phyloP scores from a whole-genome alignment of 2,888 invertebrate species.

The Eilema griseolum region DNA sequence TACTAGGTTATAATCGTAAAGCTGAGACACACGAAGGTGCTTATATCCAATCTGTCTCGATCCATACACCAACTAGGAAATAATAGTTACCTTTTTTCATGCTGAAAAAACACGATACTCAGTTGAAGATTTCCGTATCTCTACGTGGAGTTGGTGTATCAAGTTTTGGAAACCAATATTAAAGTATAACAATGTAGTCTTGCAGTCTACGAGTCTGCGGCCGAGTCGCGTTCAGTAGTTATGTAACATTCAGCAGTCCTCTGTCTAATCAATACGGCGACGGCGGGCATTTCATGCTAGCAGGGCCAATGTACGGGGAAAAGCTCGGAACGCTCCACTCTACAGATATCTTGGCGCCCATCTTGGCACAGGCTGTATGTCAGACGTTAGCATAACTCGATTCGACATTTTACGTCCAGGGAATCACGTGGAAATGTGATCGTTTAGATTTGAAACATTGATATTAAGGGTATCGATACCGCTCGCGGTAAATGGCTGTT shows the following conservation, averaged over 20 bases:
- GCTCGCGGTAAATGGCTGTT: background rate
- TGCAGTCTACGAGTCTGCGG: conserved; percentile 70
- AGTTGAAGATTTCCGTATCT: conserved; percentile 28
- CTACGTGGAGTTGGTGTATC: conserved; percentile 39
- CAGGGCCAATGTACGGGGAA: conserved; percentile 77
- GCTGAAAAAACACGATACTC: conserved; percentile 29
- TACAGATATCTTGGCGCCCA: conserved; percentile 66
- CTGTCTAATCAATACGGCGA: conserved; percentile 81
- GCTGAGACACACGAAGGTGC: conserved; percentile 1
- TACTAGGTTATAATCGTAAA: no score
- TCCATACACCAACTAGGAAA: conserved; percentile 33
- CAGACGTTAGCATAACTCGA: conserved; percentile 54
- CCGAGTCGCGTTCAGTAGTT: conserved; percentile 68
- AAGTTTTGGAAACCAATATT: conserved; percentile 55
- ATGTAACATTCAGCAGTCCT: conserved; percentile 80
- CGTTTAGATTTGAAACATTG: conserved; percentile 32
- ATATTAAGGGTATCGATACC: conserved; percentile 12
- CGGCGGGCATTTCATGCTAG: conserved; percentile 74
- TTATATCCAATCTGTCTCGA: conserved; percentile 9
- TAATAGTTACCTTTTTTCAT: conserved; percentile 40
- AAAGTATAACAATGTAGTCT: conserved; percentile 62
- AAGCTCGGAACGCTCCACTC: conserved; percentile 61
- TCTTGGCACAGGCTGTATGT: conserved; percentile 62
- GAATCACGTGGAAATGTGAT: conserved; percentile 41
- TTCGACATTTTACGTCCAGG: conserved; percentile 50